These are phyloP conservation scores for Lepeophtheirus nordmannii DNA, from an alignment of 2,888 invertebrate species.

Conservation along the genomic window DNA sequence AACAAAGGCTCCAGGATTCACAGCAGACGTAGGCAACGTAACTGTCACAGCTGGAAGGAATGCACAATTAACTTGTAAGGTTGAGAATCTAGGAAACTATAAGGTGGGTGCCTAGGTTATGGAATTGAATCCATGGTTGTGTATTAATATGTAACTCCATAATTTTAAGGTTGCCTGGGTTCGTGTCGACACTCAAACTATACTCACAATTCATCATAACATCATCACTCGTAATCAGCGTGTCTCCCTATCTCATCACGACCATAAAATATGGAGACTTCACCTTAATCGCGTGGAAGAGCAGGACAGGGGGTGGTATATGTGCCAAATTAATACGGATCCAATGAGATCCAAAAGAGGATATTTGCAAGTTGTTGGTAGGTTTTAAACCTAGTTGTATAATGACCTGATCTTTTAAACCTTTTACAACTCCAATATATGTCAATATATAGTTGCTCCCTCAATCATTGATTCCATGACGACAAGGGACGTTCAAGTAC, in stretches of 20 bases:
- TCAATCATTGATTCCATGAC: conserved; percentile 34
- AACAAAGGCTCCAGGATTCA: conserved; percentile 9
- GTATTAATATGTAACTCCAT: neutral
- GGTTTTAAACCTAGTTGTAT: conserved; percentile 32
- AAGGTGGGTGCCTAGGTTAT: neutral
- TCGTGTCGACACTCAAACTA: conserved; percentile 75
- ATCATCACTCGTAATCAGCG: conserved; percentile 76
- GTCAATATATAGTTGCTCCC: conserved; percentile 35
- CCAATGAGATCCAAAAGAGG: conserved; percentile 82
- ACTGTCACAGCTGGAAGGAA: conserved; percentile 14
- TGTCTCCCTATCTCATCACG: conserved; percentile 69
- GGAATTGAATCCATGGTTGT: neutral
- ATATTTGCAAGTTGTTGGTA: conserved; percentile 77
- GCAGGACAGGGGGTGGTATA: conserved; percentile 76
- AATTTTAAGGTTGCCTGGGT: conserved; percentile 79
- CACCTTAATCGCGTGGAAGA: conserved; percentile 81
- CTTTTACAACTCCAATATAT: no score
- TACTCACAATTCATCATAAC: conserved; percentile 72
- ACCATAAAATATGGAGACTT: conserved; percentile 78
- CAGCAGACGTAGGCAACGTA: conserved; percentile 6
- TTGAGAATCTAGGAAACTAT: conserved; percentile 21
- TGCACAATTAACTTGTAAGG: conserved; percentile 14
- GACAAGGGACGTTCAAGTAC: conserved; percentile 33
- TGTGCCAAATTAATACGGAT: conserved; percentile 85
- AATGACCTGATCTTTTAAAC: neutral